Percentiles rank a stretch among this genome's conserved stretches.
Conservation (phyloP, 2,797 vertebrate genomes). For the Mormyrops attenuatus region DNA sequence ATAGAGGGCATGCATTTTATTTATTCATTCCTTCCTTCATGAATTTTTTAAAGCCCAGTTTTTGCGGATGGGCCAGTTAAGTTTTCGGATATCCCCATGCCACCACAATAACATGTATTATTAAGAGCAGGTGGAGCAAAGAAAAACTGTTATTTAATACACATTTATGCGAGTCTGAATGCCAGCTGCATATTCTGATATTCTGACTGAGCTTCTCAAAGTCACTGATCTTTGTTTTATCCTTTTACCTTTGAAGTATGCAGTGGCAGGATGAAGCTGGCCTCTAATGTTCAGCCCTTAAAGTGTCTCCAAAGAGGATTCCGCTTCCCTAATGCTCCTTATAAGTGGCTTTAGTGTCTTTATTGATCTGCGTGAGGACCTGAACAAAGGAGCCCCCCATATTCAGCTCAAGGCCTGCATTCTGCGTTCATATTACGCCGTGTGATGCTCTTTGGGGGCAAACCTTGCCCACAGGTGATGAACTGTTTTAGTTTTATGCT, state of each 20-base stretch:
- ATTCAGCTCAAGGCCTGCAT: neutral
- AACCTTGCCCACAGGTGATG: neutral
- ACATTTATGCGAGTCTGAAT: neutral
- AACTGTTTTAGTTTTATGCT: neutral
- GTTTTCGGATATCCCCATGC: neutral
- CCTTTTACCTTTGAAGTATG: neutral
- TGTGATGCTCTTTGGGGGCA: neutral
- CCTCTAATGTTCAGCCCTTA: neutral
- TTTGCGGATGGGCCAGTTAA: neutral
- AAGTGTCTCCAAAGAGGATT: neutral
- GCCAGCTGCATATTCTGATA: neutral
- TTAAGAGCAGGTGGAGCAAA: neutral
- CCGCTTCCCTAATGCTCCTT: neutral
- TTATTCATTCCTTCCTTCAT: neutral
- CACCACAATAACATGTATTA: neutral
- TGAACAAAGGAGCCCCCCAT: neutral
- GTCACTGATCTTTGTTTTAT: neutral
- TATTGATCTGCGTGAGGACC: neutral
- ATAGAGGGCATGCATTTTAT: neutral
- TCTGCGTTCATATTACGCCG: neutral
- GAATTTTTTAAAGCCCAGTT: slow-evolving; percentile 2
- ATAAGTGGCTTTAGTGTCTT: neutral
- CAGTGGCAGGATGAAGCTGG: neutral
- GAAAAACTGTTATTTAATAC: neutral
- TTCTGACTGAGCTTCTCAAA: neutral